phyloP scores from a whole-genome alignment of 2,888 invertebrate species.

The Hyposoter didymator region DNA sequence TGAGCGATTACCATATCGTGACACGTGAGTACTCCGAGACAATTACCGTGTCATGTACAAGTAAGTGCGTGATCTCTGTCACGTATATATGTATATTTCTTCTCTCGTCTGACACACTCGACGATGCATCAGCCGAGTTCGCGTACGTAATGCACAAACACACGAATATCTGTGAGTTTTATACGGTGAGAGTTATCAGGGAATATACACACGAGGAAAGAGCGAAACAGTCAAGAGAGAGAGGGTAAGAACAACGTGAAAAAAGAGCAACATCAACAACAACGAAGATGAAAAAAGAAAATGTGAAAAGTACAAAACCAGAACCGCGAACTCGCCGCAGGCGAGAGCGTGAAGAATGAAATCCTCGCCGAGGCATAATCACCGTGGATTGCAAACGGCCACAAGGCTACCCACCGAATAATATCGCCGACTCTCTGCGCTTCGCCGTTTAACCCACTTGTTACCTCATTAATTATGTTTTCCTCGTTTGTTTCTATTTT shows the following conservation, averaged over 20 bases:
- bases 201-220: constrained; percentile 38
- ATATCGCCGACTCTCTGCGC: constrained; percentile 61
- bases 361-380: constrained; percentile 71
- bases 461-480: constrained; percentile 75
- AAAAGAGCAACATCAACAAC: constrained; percentile 18
- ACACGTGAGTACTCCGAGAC: constrained; percentile 70
- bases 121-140: constrained; percentile 52
- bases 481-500: constrained; percentile 34
- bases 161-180: constrained; percentile 33
- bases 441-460: constrained; percentile 60
- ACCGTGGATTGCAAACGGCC: constrained; percentile 63
- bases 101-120: constrained; percentile 16
- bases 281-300: constrained; percentile 12
- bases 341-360: constrained; percentile 72
- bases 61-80: constrained; percentile 59
- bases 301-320: constrained; percentile 36
- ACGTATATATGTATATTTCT: constrained; percentile 20
- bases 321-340: constrained; percentile 56
- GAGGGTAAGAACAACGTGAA: constrained; percentile 7
- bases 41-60: constrained; percentile 73
- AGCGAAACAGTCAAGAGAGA: constrained; percentile 13
- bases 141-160: constrained; percentile 26
- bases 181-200: constrained; percentile 62
- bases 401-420: constrained; percentile 64
- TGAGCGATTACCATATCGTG: constrained; percentile 73